phyloP scores from a whole-genome alignment of 2,113 vertebrate species.

The Perccottus glenii region DNA sequence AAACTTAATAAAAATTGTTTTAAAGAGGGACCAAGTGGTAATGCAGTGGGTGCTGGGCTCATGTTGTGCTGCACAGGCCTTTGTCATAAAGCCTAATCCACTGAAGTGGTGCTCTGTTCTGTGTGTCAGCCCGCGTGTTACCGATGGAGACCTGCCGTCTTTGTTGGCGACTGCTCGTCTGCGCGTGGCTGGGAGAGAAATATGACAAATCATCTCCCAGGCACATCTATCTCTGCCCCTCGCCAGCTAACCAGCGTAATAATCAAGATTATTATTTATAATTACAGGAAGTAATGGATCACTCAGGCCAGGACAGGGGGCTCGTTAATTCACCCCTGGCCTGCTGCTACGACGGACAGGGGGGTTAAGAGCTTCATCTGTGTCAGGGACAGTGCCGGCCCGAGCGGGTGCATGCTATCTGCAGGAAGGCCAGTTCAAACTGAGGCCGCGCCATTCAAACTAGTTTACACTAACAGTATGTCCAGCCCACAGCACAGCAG shows the following conservation, averaged over 20 bases:
- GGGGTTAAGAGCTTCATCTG: constrained; percentile 89
- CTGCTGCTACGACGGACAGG: constrained; percentile 87
- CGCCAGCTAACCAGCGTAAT: constrained; percentile 97
- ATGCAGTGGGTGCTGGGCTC: no score
- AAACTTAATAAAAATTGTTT: no score
- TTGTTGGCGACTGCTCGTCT: constrained; percentile 78
- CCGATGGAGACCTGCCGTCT: constrained; percentile 70
- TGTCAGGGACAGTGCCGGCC: constrained; percentile 83
- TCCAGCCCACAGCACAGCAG: constrained; percentile 18
- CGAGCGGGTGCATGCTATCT: constrained; percentile 46
- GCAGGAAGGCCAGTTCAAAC: constrained; percentile 70
- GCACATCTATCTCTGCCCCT: constrained; percentile 94
- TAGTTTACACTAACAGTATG: constrained; percentile 30
- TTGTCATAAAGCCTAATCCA: not conserved
- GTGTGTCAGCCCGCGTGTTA: constrained; percentile 50
- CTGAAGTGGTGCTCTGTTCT: constrained; percentile 21
- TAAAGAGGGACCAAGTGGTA: no score
- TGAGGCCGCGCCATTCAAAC: constrained; percentile 60
- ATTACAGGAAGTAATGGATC: constrained; percentile 99
- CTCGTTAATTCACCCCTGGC: constrained; percentile 96
- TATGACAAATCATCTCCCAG: constrained; percentile 91
- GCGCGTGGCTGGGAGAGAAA: constrained; percentile 74
- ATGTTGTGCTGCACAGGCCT: no score
- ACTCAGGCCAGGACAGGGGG: constrained; percentile 91
- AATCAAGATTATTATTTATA: constrained; percentile 99